These are phyloP conservation scores for Aldrovandia affinis DNA, from an alignment of 2,797 vertebrate genomes.

Conservation along the genomic window DNA sequence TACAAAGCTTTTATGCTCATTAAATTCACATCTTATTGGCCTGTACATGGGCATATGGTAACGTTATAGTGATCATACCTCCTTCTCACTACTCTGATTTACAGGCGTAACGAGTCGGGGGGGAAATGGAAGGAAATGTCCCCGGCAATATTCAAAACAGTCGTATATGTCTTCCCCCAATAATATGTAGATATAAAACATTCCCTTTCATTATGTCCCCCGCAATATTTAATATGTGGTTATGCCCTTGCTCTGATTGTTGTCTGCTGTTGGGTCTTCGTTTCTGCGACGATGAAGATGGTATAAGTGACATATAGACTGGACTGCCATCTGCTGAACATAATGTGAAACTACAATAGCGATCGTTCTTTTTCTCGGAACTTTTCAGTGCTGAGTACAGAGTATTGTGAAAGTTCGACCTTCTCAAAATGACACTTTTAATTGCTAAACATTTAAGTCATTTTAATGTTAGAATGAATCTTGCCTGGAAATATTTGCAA, in stretches of 20 bases:
- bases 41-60: neutral
- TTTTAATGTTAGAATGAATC: neutral
- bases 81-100: neutral
- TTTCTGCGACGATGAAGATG: neutral
- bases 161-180: too few relatives aligned
- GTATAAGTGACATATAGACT: too few relatives aligned
- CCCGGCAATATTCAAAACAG: too few relatives aligned
- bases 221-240: too few relatives aligned
- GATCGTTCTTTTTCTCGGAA: neutral
- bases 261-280: neutral
- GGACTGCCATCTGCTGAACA: slow-evolving; percentile 1
- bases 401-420: neutral
- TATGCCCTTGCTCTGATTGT: too few relatives aligned
- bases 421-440: neutral
- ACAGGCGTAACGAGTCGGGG: too few relatives aligned
- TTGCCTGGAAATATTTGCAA: slow-evolving; percentile 5
- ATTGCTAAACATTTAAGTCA: neutral
- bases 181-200: too few relatives aligned
- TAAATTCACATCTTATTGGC: neutral
- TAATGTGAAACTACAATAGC: neutral
- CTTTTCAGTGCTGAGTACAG: neutral
- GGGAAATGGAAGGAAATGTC: too few relatives aligned
- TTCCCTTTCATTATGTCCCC: too few relatives aligned
- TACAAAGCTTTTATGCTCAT: neutral
- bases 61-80: neutral